Percentiles rank a stretch among this genome's conserved stretches.
Evolutionary conservation across 2,113 vertebrate genomes (phyloP).

Genomic region (Xyliphius kryptos): DNA sequence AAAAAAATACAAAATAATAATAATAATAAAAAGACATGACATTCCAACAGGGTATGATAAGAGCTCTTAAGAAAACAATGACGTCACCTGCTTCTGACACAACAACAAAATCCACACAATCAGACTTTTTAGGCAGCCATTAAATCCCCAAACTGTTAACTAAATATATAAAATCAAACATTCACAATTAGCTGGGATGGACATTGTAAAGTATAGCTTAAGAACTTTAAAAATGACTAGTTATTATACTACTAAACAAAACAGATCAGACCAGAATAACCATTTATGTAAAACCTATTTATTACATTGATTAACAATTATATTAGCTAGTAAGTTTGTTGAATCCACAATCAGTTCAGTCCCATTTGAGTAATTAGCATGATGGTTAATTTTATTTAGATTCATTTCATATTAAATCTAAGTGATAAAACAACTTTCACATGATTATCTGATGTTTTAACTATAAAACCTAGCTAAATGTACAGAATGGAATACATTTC

Average conservation of each 20-base stretch:
- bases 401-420: no score
- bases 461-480: no score
- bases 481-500: background rate
- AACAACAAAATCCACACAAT: conserved; percentile 40
- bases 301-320: background rate
- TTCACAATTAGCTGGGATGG: background rate
- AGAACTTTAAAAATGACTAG: background rate
- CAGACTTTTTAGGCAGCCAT: conserved; percentile 27
- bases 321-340: no score
- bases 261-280: conserved; percentile 9
- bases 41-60: conserved; percentile 43
- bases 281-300: background rate
- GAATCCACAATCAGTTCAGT: no score
- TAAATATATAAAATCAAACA: conserved; percentile 38
- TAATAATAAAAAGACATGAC: conserved; percentile 22
- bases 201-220: background rate
- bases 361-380: no score
- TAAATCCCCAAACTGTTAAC: conserved; percentile 36
- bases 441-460: no score
- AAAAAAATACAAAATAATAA: background rate
- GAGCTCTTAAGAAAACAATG: conserved; percentile 57
- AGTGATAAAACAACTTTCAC: no score
- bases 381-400: no score
- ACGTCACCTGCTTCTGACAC: conserved; percentile 66
- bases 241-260: background rate